phyloP scores from a whole-genome alignment of 2,797 vertebrate species.

The Garrulus glandarius region DNA sequence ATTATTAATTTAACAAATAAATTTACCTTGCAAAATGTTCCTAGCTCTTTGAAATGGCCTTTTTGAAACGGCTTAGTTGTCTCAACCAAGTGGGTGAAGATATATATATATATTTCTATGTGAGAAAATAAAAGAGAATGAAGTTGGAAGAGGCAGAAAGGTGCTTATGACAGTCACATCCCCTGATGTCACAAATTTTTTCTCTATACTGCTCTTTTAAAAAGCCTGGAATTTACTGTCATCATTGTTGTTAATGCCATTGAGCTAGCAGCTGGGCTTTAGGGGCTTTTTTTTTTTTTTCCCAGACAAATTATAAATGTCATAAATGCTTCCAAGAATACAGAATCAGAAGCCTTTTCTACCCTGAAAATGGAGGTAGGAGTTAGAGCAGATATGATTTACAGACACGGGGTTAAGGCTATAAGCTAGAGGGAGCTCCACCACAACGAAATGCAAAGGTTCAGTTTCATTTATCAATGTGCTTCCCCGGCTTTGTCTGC shows the following conservation, averaged over 20 bases:
- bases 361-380: slow-evolving; percentile 18
- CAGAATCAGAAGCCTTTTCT: neutral
- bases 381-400: slow-evolving; percentile 19
- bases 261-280: neutral
- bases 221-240: neutral
- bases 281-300: neutral
- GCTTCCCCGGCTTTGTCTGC: slow-evolving; percentile 66
- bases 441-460: slow-evolving; percentile 40
- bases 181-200: neutral
- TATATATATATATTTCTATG: neutral
- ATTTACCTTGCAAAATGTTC: neutral
- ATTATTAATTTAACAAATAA: neutral
- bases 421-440: slow-evolving; percentile 70
- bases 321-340: slow-evolving; percentile 14
- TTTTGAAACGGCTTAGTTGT: neutral
- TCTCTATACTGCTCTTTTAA: neutral
- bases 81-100: neutral
- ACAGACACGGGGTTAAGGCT: neutral
- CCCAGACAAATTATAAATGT: neutral
- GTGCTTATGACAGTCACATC: neutral
- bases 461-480: slow-evolving; percentile 52
- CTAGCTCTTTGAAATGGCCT: neutral
- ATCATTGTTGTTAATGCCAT: neutral
- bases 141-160: neutral
- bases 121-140: neutral